A percentile compares a stretch with the other conserved stretches of the same genome.
Conservation (phyloP, 2,797 vertebrate species). For the Phalloptychus januarius region DNA sequence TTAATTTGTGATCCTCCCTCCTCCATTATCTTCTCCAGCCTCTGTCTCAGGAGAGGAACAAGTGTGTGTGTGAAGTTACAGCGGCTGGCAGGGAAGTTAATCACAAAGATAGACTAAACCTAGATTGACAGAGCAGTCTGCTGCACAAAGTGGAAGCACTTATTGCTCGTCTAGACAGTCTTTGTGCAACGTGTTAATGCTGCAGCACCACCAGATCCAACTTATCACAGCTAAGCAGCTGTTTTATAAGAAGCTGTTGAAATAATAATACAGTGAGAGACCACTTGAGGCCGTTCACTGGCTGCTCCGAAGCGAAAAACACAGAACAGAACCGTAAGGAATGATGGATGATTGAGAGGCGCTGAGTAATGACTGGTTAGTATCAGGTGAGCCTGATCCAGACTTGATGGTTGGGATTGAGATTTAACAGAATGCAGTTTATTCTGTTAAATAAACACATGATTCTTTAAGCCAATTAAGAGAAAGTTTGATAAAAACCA, state of each 20-base stretch:
- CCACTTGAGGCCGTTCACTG: neutral
- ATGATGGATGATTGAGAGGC: neutral
- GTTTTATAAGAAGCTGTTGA: neutral
- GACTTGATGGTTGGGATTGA: neutral
- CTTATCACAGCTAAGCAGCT: neutral
- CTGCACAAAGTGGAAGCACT: conserved; percentile 10
- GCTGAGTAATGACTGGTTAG: too few species aligned
- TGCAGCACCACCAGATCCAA: neutral
- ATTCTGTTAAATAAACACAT: too few species aligned
- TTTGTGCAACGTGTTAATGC: conserved; percentile 18
- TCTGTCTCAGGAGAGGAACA: conserved; percentile 22
- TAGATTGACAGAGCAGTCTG: conserved; percentile 14
- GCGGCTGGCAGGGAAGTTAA: conserved; percentile 24
- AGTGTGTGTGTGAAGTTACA: neutral
- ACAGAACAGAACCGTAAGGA: neutral
- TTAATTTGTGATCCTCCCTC: conserved; percentile 18
- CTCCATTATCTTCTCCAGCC: conserved; percentile 41
- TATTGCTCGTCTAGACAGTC: conserved; percentile 43
- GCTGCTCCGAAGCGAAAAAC: neutral
- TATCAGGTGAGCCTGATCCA: neutral
- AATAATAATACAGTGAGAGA: neutral
- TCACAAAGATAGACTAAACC: conserved; percentile 14
- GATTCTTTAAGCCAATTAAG: neutral
- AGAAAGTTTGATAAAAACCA: neutral
- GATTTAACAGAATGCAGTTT: neutral